These are phyloP conservation scores for Arnoldichthys spilopterus DNA, from an alignment of 2,797 vertebrate species.

Conservation along the genomic window DNA sequence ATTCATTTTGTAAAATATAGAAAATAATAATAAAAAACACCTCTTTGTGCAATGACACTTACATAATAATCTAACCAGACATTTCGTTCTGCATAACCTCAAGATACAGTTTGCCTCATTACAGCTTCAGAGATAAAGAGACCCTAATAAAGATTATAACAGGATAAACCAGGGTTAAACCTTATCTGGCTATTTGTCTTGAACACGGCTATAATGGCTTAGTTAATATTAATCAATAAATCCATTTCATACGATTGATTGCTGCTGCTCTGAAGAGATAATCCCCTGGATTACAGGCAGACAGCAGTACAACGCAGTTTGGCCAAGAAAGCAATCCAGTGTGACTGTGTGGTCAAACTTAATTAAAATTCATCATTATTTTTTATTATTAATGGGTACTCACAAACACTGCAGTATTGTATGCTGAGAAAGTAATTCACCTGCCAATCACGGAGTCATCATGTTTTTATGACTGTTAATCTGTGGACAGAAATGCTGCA, in stretches of 20 bases:
- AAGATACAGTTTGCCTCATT: not conserved
- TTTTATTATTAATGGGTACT: not conserved
- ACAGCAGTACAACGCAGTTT: not conserved
- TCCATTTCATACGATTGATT: conserved; percentile 8
- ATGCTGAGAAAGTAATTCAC: not conserved
- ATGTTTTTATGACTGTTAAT: conserved; percentile 18
- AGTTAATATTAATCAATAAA: not conserved
- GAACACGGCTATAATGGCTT: not conserved
- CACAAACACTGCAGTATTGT: not conserved
- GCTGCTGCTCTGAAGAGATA: conserved; percentile 3
- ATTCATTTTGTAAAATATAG: no score
- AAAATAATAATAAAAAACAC: no score
- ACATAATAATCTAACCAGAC: no score
- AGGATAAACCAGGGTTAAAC: not conserved
- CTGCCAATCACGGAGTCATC: conserved; percentile 5
- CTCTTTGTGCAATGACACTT: no score
- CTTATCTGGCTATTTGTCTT: not conserved
- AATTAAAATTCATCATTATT: conserved; percentile 12
- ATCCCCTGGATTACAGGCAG: conserved; percentile 14
- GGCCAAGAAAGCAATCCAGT: not conserved
- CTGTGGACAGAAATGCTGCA: not conserved
- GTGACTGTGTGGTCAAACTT: conserved; percentile 10
- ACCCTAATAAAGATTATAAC: not conserved
- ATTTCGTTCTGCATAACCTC: no score
- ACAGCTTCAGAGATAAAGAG: not conserved